Evolutionary conservation across 2,888 invertebrate genomes (phyloP).

Genomic region (Hybos culiciformis): DNA sequence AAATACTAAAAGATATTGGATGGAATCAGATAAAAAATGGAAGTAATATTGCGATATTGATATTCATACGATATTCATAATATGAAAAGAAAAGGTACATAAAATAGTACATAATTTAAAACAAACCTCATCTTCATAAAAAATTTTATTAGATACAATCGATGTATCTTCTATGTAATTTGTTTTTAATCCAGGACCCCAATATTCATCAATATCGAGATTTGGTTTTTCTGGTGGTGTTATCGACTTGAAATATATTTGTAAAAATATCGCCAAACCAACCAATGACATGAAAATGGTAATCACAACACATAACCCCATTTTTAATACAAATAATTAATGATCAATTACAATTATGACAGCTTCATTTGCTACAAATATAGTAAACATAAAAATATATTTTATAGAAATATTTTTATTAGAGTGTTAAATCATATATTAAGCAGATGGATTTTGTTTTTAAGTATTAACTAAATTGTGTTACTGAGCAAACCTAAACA

Average conservation of each 20-base stretch:
- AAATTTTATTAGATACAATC: constrained; percentile 7
- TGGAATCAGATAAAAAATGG: not conserved
- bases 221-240: constrained; percentile 25
- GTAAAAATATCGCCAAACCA: constrained; percentile 22
- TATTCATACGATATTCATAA: too few species aligned
- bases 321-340: too few species aligned
- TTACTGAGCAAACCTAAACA: too few species aligned
- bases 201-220: constrained; percentile 27
- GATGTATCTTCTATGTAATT: constrained; percentile 24
- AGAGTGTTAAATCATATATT: too few species aligned
- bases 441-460: too few species aligned
- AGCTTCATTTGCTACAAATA: too few species aligned
- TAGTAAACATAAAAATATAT: too few species aligned
- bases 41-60: not conserved
- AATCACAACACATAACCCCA: constrained; percentile 20
- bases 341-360: too few species aligned
- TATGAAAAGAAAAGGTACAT: too few species aligned
- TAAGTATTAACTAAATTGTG: too few species aligned
- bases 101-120: too few species aligned
- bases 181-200: constrained; percentile 28
- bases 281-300: constrained; percentile 21
- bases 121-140: constrained; percentile 13
- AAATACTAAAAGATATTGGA: not conserved
- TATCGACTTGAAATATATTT: constrained; percentile 24
- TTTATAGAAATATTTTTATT: too few species aligned